These are phyloP conservation scores for Seira musarum DNA, from an alignment of 2,888 invertebrate species.

Conservation along the genomic window DNA sequence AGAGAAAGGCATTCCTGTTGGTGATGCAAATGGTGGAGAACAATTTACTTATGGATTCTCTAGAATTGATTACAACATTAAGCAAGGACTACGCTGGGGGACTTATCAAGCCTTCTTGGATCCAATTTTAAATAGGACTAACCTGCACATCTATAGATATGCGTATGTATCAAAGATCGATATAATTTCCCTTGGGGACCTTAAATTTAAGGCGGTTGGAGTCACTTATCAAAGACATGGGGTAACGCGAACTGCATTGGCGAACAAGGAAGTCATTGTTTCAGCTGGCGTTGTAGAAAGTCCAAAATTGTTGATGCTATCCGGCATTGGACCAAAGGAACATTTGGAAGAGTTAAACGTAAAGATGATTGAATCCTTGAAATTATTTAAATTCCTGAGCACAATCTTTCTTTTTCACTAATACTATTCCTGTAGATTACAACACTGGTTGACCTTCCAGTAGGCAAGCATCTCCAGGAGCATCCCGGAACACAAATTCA, in stretches of 20 bases:
- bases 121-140: constrained; percentile 38
- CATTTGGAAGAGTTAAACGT: constrained; percentile 38
- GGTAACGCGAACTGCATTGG: background rate
- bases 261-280: constrained; percentile 35
- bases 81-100: constrained; percentile 44
- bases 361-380: background rate
- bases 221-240: constrained; percentile 41
- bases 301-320: constrained; percentile 28
- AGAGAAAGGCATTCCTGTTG: constrained; percentile 40
- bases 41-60: constrained; percentile 47
- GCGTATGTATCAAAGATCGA: constrained; percentile 40
- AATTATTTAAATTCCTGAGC: background rate
- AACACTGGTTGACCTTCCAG: constrained; percentile 42
- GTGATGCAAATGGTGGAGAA: constrained; percentile 44
- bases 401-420: background rate
- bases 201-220: too few species aligned
- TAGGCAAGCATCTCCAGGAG: constrained; percentile 55
- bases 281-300: constrained; percentile 21
- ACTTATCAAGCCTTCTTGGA: constrained; percentile 52
- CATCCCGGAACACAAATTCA: constrained; percentile 29
- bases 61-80: constrained; percentile 47
- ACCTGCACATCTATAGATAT: constrained; percentile 51
- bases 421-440: constrained; percentile 35
- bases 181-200: background rate
- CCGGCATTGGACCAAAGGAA: constrained; percentile 44